These are phyloP conservation scores for Drosophila nigricruria DNA, from an alignment of 2,888 invertebrate genomes.

Conservation along the genomic window DNA sequence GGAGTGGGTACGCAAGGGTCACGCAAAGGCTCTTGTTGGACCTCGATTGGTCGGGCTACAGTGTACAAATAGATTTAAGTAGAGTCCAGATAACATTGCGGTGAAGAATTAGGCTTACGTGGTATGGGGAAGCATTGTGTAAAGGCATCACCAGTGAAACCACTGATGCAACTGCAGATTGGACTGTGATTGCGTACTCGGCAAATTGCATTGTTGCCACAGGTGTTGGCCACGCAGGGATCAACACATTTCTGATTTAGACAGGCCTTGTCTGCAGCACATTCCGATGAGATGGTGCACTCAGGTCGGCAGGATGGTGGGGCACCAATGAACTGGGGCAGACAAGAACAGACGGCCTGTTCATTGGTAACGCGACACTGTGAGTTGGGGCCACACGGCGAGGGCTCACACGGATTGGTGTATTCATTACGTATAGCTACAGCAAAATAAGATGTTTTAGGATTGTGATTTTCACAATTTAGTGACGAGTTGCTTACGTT, in stretches of 20 bases:
- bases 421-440: constrained; percentile 82
- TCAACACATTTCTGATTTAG: constrained; percentile 91
- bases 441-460: constrained; percentile 19
- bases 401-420: constrained; percentile 88
- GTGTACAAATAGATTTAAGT: background rate
- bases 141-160: constrained; percentile 92
- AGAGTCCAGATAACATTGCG: background rate
- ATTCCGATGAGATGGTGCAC: constrained; percentile 92
- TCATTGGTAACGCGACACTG: constrained; percentile 90
- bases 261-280: constrained; percentile 90
- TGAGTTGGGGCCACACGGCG: constrained; percentile 92
- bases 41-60: constrained; percentile 74
- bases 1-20: constrained; percentile 90
- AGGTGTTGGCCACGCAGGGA: constrained; percentile 89
- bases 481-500: constrained; percentile 86
- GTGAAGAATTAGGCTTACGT: constrained; percentile 77
- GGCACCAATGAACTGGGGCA: constrained; percentile 89
- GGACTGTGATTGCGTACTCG: constrained; percentile 92
- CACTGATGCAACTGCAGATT: constrained; percentile 90
- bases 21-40: constrained; percentile 75
- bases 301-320: constrained; percentile 92
- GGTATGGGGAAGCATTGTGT: constrained; percentile 87
- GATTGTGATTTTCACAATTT: background rate
- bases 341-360: constrained; percentile 91
- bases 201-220: constrained; percentile 90